Conservation (phyloP, 1,140 invertebrate genomes). For the Leptoteleia sp. region DNA sequence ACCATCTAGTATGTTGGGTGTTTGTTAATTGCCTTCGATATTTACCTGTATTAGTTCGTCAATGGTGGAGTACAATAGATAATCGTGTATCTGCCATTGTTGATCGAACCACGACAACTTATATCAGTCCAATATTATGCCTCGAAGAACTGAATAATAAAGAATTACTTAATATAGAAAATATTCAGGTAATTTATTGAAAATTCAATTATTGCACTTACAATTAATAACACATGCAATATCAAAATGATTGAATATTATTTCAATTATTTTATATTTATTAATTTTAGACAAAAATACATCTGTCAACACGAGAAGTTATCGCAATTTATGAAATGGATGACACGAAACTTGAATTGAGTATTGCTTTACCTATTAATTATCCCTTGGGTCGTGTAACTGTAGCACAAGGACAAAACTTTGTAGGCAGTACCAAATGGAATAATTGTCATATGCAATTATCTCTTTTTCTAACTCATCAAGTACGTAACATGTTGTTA, state of each 20-base stretch:
- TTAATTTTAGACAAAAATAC: slow-evolving; percentile 84
- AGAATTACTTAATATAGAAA: slow-evolving; percentile 82
- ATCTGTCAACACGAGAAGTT: slow-evolving; percentile 87
- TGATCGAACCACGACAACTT: slow-evolving; percentile 88
- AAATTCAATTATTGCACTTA: slow-evolving; percentile 9
- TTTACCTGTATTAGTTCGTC: slow-evolving; percentile 89
- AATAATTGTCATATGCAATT: slow-evolving; percentile 90
- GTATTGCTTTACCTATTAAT: slow-evolving; percentile 88
- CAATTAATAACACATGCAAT: too few species aligned
- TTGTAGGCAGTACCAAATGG: slow-evolving; percentile 84
- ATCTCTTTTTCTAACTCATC: slow-evolving; percentile 89
- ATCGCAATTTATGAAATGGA: slow-evolving; percentile 90
- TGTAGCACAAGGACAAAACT: slow-evolving; percentile 85
- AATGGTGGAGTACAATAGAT: slow-evolving; percentile 90
- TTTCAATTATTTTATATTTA: too few species aligned
- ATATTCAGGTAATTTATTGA: slow-evolving; percentile 84
- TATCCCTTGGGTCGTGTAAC: slow-evolving; percentile 89
- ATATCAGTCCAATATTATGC: slow-evolving; percentile 87
- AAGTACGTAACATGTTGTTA: slow-evolving; percentile 85
- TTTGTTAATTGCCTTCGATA: slow-evolving; percentile 84
- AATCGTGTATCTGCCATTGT: slow-evolving; percentile 86
- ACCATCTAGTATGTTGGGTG: slow-evolving; percentile 86
- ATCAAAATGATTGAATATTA: too few species aligned
- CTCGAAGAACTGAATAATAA: slow-evolving; percentile 85
- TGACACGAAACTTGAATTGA: slow-evolving; percentile 90